Percentiles rank a stretch among this genome's conserved stretches.
Evolutionary conservation across 37 sponge, comb jelly and placozoan genomes (phyloP).

Genomic region (Tethya wilhelma): DNA sequence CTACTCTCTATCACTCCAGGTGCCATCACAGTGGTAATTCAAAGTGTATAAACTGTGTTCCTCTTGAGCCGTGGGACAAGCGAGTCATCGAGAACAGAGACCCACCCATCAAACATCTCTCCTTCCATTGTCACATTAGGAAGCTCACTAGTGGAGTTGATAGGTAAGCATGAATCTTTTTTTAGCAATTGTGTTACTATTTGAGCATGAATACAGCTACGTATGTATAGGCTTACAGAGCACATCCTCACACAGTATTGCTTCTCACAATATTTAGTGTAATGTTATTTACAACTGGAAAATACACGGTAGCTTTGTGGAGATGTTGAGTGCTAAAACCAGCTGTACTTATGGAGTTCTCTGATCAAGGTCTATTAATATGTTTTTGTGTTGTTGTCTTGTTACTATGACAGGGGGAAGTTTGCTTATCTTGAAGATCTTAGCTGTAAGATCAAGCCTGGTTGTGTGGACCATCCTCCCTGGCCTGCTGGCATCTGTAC

Average conservation of each 20-base stretch:
- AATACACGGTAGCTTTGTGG: too few species aligned
- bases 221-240: too few species aligned
- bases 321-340: too few species aligned
- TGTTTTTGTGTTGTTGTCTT: not conserved
- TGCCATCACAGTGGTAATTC: slow-evolving; percentile 87
- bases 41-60: slow-evolving; percentile 93
- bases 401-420: slow-evolving; percentile 67
- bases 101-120: slow-evolving; percentile 92
- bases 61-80: slow-evolving; percentile 91
- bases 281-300: too few species aligned
- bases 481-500: slow-evolving; percentile 97
- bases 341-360: too few species aligned
- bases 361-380: not conserved
- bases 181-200: not conserved
- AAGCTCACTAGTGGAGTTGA: slow-evolving; percentile 92
- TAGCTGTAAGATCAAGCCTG: slow-evolving; percentile 83
- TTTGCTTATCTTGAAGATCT: slow-evolving; percentile 88
- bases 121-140: slow-evolving; percentile 88
- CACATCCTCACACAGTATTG: too few species aligned
- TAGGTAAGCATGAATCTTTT: slow-evolving; percentile 47
- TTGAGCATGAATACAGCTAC: not conserved
- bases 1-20: slow-evolving; percentile 31
- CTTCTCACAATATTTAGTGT: too few species aligned
- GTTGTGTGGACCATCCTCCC: slow-evolving; percentile 88
- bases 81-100: slow-evolving; percentile 68